Evolutionary conservation across 2,888 invertebrate genomes (phyloP), one percentile per base, ranked within the genome.

Genomic region (Chaetogeoica ovagalla): DNA sequence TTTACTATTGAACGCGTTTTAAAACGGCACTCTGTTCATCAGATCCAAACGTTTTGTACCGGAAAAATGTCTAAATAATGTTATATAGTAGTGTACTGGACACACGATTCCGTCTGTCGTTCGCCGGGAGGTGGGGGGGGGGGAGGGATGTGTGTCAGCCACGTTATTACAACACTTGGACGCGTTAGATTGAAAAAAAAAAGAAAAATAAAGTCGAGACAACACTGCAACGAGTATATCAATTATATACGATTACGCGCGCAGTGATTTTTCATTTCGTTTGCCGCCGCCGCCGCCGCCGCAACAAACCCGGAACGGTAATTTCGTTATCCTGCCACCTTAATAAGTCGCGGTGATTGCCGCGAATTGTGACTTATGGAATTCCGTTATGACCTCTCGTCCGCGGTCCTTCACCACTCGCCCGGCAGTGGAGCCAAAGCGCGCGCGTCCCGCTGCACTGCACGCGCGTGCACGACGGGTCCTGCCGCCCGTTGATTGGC

Each of bases 201-300:
- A 60, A 60, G 52, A 48, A 65, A 72, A 43, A 72, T 21, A 72
- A 60, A 60, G 39, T 30, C 70, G 55, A 60, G 43, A 76, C n/a
- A 21, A 69, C 43, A 37, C 59, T 30, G 21, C 21, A 55, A 11
- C 43, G 43, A 43, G 43, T 43, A 43, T 77, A 77, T 77, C 77
- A 77, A 77, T 77, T 77, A 77, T 77, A 30, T 30, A 30, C 30
- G 60, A 69, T 69, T 37, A 11, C 37, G 65, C 37, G 52, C 17
- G 52, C 23, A 60, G 63, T 65, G 74, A 55, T 70, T 79, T 79
- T 79, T 79, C 77, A 70, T 79, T 77, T 79, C n/a, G 77, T 63
- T 55, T 55, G 39, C 30, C 30, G 30, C 30, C 30, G 30, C 30
- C 30, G 30, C 30, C 30, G 30, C 68, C 70, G 39, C 68, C 55